A percentile compares a stretch with the other conserved stretches of the same genome.
Conservation (phyloP, 1,140 invertebrate genomes). For the Micrasema minimum region DNA sequence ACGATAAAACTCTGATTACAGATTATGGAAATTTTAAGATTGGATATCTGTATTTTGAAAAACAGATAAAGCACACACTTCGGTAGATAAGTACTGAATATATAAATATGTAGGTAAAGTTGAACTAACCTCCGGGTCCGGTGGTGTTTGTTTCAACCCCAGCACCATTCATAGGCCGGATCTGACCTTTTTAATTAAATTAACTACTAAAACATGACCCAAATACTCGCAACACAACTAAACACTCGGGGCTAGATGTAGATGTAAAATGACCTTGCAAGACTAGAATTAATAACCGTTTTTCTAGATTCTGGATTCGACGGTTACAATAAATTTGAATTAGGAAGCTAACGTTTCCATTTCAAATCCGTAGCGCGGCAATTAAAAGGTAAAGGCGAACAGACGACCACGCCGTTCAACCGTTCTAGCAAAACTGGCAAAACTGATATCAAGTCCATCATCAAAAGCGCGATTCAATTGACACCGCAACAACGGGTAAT, state of each 20-base stretch:
- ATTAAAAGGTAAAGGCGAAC: neutral
- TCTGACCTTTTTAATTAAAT: constrained; percentile 35
- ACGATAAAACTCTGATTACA: no score
- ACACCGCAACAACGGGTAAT: neutral
- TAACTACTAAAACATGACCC: constrained; percentile 33
- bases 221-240: constrained; percentile 21
- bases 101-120: no score
- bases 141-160: constrained; percentile 36
- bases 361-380: constrained; percentile 20
- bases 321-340: constrained; percentile 37
- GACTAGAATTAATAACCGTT: constrained; percentile 21
- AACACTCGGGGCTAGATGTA: neutral
- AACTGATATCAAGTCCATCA: constrained; percentile 15
- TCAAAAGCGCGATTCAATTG: neutral
- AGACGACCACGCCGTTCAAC: constrained; percentile 9
- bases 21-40: no score
- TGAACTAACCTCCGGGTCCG: constrained; percentile 34
- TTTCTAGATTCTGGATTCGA: constrained; percentile 19
- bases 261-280: constrained; percentile 8
- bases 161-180: constrained; percentile 47
- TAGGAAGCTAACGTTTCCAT: constrained; percentile 31
- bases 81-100: no score
- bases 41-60: no score
- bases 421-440: constrained; percentile 31
- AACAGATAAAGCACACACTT: no score